Conservation (phyloP, 1,140 invertebrate species). For the Cotesia vestalis region DNA sequence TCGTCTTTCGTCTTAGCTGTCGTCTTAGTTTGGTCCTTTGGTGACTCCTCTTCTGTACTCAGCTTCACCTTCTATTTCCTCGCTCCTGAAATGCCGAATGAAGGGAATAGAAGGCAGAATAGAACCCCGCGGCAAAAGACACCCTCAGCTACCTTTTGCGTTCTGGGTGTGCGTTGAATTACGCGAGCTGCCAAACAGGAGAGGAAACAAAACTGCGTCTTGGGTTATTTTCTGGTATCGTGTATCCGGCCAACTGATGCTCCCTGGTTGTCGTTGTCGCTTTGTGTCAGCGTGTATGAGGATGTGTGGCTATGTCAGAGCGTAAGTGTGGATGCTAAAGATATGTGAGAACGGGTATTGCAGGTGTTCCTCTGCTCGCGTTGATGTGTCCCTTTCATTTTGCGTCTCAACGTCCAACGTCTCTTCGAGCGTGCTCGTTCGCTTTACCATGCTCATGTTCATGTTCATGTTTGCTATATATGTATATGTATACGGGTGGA, state of each 20-base stretch:
- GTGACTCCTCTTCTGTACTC: conserved; percentile 42
- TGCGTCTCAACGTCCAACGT: background rate
- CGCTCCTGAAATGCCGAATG: conserved; percentile 25
- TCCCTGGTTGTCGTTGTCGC: no score
- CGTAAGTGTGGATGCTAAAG: background rate
- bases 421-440: background rate
- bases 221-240: no score
- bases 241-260: no score
- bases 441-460: no score
- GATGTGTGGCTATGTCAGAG: background rate
- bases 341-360: conserved; percentile 13
- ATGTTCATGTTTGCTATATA: no score
- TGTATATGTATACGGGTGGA: no score
- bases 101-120: conserved; percentile 1
- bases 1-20: conserved; percentile 10
- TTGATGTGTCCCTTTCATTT: no score
- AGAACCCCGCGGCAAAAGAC: background rate
- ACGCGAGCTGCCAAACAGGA: no score
- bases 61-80: conserved; percentile 27
- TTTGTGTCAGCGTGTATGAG: background rate
- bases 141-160: no score
- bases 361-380: conserved; percentile 3
- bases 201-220: no score
- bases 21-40: background rate
- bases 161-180: no score